Evolutionary conservation across 1,140 invertebrate species (phyloP).

Genomic region (Agraylea sexmaculata): DNA sequence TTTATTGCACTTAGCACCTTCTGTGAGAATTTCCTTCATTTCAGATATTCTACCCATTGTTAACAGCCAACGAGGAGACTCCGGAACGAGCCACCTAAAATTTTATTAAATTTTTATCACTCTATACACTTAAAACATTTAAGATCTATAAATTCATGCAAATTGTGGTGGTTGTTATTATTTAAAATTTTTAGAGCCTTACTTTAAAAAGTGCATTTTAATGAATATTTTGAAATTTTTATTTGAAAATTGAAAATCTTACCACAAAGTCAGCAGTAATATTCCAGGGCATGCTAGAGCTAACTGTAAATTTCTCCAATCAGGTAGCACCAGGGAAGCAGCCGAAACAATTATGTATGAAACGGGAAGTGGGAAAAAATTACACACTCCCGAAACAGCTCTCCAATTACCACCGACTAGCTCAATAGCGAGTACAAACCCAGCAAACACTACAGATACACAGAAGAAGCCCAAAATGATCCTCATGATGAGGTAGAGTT

Average conservation of each 20-base stretch:
- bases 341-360: constrained; percentile 62
- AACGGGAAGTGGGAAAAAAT: constrained; percentile 56
- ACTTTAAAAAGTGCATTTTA: too few relatives aligned
- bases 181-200: too few relatives aligned
- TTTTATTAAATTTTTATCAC: constrained; percentile 11
- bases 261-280: constrained; percentile 53
- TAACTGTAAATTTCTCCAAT: constrained; percentile 62
- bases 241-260: too few relatives aligned
- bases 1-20: constrained; percentile 54
- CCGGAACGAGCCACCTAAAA: constrained; percentile 61
- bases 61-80: constrained; percentile 75
- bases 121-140: too few relatives aligned
- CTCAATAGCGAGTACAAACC: constrained; percentile 59
- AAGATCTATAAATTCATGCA: too few relatives aligned
- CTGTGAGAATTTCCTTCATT: constrained; percentile 54
- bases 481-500: constrained; percentile 49
- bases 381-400: constrained; percentile 58
- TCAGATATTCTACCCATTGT: constrained; percentile 57
- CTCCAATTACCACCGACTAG: constrained; percentile 63
- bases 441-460: constrained; percentile 59
- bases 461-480: constrained; percentile 54
- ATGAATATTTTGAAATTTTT: too few relatives aligned
- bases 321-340: constrained; percentile 54
- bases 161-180: too few relatives aligned
- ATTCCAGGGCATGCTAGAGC: constrained; percentile 57